Conservation (phyloP, 2,113 vertebrate genomes). For the Ophthalmolycus amberensis region DNA sequence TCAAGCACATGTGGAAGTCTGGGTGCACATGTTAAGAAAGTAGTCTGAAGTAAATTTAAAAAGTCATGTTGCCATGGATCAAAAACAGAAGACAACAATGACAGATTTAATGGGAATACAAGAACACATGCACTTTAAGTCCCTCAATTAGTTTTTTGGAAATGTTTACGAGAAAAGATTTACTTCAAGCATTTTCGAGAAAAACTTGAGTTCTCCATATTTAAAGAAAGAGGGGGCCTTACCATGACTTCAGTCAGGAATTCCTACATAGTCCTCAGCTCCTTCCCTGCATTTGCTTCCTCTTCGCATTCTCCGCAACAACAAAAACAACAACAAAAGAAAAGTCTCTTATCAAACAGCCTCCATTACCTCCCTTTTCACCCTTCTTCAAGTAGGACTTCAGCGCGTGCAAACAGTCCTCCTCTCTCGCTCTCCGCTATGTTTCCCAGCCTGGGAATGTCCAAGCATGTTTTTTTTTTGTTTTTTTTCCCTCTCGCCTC, state of each 20-base stretch:
- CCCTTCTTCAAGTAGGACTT: neutral
- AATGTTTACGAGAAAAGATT: neutral
- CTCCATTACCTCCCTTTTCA: neutral
- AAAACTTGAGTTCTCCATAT: neutral
- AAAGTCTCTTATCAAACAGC: neutral
- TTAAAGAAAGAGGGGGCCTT: constrained; percentile 37
- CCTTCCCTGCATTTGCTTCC: constrained; percentile 62
- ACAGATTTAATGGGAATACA: neutral
- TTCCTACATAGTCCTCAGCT: constrained; percentile 72
- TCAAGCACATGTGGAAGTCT: neutral
- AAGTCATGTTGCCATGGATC: neutral
- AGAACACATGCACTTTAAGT: neutral
- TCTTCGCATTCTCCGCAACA: constrained; percentile 57
- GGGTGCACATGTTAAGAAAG: neutral
- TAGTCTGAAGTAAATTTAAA: neutral
- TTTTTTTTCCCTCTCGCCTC: neutral
- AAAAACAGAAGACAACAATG: neutral
- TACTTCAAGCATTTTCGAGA: neutral
- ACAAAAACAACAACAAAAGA: neutral
- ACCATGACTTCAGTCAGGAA: constrained; percentile 80
- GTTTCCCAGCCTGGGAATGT: constrained; percentile 73
- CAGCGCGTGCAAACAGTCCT: neutral
- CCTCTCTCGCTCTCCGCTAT: constrained; percentile 27
- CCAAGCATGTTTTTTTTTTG: constrained; percentile 27
- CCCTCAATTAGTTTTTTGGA: neutral